These are phyloP conservation scores for Erinaceus europaeus DNA, from an alignment of 2,113 vertebrate genomes.

Conservation along the genomic window DNA sequence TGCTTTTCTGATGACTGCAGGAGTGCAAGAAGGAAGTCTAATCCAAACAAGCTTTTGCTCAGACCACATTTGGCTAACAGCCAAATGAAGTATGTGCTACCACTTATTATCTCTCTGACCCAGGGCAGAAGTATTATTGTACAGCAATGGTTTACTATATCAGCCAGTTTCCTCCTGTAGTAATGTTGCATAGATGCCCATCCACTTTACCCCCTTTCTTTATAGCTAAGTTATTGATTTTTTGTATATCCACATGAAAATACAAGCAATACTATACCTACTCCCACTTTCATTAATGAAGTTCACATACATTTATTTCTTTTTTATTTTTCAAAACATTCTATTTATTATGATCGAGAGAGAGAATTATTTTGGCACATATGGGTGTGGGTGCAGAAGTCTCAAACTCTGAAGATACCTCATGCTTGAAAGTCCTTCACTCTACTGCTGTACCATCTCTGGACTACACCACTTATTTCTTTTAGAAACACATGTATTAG, in stretches of 20 bases:
- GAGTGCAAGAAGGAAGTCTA: too few species aligned
- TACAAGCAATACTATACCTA: neutral
- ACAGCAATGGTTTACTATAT: neutral
- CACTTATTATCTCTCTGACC: too few species aligned
- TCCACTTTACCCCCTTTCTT: neutral
- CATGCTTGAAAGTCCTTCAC: neutral
- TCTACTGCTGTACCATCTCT: neutral
- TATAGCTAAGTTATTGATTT: neutral
- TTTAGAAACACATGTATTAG: neutral
- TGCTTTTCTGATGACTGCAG: too few species aligned
- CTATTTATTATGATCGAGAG: too few species aligned
- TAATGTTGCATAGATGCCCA: neutral
- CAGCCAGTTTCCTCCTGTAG: neutral
- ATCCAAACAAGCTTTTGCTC: too few species aligned
- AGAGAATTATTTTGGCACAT: too few species aligned
- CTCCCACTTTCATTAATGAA: too few species aligned
- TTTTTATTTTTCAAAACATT: too few species aligned
- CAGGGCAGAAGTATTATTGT: neutral
- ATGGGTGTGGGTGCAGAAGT: too few species aligned
- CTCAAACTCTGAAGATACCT: too few species aligned
- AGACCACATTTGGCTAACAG: too few species aligned
- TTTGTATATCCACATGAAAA: neutral
- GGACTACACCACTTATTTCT: neutral
- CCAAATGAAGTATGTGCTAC: too few species aligned
- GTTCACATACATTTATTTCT: neutral